These are phyloP conservation scores for Aporophyla lueneburgensis DNA, from an alignment of 2,888 invertebrate species.

Conservation along the genomic window DNA sequence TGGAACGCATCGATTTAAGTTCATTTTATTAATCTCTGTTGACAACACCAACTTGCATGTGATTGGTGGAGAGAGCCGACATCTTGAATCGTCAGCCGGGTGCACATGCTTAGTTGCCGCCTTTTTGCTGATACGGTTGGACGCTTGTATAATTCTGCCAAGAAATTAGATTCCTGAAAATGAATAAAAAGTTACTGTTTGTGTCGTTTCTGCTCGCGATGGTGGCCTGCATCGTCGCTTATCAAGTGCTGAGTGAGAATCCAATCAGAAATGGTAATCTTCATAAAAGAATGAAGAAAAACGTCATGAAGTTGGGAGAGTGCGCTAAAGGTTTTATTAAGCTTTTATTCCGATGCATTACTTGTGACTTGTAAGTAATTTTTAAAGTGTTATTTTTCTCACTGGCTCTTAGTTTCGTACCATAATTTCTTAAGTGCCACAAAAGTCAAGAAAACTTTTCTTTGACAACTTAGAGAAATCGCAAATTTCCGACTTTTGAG, in stretches of 20 bases:
- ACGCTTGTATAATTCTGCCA: not conserved
- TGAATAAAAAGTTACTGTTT: conserved; percentile 9
- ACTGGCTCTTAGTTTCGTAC: not conserved
- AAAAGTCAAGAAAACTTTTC: not conserved
- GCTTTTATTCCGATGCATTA: not conserved
- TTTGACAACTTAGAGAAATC: not conserved
- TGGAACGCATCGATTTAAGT: not conserved
- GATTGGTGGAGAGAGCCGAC: not conserved
- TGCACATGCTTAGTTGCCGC: not conserved
- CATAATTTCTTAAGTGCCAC: too few relatives aligned
- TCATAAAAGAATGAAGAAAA: conserved; percentile 3
- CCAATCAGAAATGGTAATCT: not conserved
- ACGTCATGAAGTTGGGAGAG: not conserved
- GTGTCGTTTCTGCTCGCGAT: not conserved
- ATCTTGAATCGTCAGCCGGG: not conserved
- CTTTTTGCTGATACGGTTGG: not conserved
- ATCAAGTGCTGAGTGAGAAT: not conserved
- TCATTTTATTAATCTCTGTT: not conserved
- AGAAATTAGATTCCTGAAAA: conserved; percentile 1
- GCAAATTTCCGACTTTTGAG: not conserved
- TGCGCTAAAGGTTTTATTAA: conserved; percentile 5
- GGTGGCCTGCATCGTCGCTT: not conserved
- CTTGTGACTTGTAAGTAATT: conserved; percentile 10
- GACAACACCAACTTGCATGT: conserved; percentile 3
- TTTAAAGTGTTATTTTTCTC: not conserved